Base-by-base conservation (phyloP, 2,113 vertebrate species). In the Ameiurus melas region DNA sequence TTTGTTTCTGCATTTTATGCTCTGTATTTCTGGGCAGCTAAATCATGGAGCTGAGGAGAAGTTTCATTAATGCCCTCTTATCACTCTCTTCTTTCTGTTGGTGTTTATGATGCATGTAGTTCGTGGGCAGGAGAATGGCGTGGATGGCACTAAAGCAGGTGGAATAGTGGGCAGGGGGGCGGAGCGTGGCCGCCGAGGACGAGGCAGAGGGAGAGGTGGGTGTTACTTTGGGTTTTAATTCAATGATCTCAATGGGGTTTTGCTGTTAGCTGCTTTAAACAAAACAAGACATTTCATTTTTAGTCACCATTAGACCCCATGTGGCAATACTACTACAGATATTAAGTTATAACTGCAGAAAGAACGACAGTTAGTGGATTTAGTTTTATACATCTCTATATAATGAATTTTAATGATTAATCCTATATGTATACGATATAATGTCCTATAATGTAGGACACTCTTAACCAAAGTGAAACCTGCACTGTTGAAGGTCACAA, bases 51-150 rank as follows among this genome's bases (percentile, higher is more conserved):
- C 16, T 73, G 36, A 39, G 33, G 43, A 43, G 5, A 13, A 27
- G 39, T 1, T 14, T 79, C 47, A 27, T 30, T 80, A 79, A 13
- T 53, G 25, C 47, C 17, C 51, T 43, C 19, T 60, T 22, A 43
- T 43, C 22, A 17, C 9, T 36, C 27, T 55, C 7, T 39, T 43
- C 17, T 78, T 22, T 27, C 14, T 71, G 39, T 81, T 6, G 13
- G 5, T 83, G 2, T 30, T 0, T 20, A 0, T 77, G 13, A 47
- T 86, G 22, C 3, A 36, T 60, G 13, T 88, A 99, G 98, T 98
- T 93, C 97, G 97, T 60, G 97, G 97, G 86, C 98, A 99, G 94
- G 98, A 99, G 93, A 99, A 99, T 9, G 98, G 98, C 51, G 89
- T 99, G 77, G 98, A 99, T 33, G 96, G 96, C 39, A 93, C 93